phyloP scores from a whole-genome alignment of 2,888 invertebrate genomes.

The Exephanes ischioxanthus region DNA sequence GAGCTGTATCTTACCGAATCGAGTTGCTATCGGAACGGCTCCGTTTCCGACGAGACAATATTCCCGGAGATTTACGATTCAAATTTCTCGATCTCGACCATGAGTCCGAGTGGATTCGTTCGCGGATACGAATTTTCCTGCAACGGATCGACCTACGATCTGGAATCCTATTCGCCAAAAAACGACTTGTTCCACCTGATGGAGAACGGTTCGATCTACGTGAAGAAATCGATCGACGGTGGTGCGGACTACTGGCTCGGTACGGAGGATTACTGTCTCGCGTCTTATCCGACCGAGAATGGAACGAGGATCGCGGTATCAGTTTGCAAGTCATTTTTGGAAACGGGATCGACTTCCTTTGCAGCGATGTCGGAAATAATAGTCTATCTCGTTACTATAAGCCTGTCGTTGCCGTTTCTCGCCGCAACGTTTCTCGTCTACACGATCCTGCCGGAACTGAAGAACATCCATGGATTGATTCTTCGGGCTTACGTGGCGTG shows the following conservation, averaged over 20 bases:
- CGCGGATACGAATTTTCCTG: background rate
- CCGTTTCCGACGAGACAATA: background rate
- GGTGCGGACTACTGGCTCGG: background rate
- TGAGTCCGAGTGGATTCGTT: background rate
- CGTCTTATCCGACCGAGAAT: background rate
- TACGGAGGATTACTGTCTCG: background rate
- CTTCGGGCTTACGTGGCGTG: slow-evolving; percentile 89
- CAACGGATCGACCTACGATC: background rate
- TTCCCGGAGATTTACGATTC: background rate
- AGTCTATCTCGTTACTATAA: too few relatives aligned
- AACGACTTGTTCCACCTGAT: background rate
- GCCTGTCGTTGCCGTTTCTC: slow-evolving; percentile 87
- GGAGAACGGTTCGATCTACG: slow-evolving; percentile 2
- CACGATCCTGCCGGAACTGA: slow-evolving; percentile 88
- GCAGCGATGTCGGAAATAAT: background rate
- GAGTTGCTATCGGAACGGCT: background rate
- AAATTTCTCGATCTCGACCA: background rate
- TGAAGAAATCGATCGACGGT: background rate
- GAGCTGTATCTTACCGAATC: background rate
- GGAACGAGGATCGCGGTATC: background rate
- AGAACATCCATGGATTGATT: slow-evolving; percentile 90
- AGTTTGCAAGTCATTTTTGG: background rate
- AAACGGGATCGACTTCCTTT: background rate
- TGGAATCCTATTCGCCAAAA: background rate
- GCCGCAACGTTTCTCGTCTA: slow-evolving; percentile 89